Conservation (phyloP, 2,888 invertebrate species). For the Aphidoletes aphidimyza region DNA sequence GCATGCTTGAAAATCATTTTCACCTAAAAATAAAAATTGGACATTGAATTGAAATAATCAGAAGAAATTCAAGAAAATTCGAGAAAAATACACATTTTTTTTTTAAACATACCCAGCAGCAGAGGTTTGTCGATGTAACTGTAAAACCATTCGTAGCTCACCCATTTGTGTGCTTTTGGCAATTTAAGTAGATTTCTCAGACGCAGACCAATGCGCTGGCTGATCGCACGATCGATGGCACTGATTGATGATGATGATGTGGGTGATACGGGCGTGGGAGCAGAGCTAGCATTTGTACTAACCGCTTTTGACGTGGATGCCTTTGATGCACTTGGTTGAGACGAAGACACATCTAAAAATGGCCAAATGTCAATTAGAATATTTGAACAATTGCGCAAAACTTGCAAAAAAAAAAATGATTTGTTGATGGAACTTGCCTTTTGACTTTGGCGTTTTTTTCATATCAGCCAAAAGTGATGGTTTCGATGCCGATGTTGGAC, state of each 20-base stretch:
- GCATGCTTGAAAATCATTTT: conserved; percentile 96
- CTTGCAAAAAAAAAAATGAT: neutral
- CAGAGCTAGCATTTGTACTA: conserved; percentile 56
- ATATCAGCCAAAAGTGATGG: conserved; percentile 64
- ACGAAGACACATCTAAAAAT: neutral
- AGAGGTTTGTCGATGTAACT: conserved; percentile 96
- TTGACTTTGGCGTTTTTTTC: conserved; percentile 55
- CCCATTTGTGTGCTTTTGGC: conserved; percentile 99
- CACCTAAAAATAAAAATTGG: conserved; percentile 77
- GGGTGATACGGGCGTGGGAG: conserved; percentile 57
- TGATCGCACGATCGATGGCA: conserved; percentile 83
- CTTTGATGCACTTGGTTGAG: conserved; percentile 19
- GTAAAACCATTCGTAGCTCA: conserved; percentile 99
- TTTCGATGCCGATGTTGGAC: conserved; percentile 39
- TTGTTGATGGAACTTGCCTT: neutral
- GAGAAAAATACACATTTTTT: neutral
- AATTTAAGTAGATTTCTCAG: conserved; percentile 92
- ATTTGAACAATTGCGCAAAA: neutral
- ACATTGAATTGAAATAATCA: neutral
- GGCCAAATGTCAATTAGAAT: neutral
- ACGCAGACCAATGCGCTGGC: conserved; percentile 89
- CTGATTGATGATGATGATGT: conserved; percentile 60
- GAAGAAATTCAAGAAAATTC: neutral
- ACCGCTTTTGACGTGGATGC: conserved; percentile 54
- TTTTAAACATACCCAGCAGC: conserved; percentile 94